phyloP scores from a whole-genome alignment of 2,888 invertebrate species.

The Apocheima hispidaria region DNA sequence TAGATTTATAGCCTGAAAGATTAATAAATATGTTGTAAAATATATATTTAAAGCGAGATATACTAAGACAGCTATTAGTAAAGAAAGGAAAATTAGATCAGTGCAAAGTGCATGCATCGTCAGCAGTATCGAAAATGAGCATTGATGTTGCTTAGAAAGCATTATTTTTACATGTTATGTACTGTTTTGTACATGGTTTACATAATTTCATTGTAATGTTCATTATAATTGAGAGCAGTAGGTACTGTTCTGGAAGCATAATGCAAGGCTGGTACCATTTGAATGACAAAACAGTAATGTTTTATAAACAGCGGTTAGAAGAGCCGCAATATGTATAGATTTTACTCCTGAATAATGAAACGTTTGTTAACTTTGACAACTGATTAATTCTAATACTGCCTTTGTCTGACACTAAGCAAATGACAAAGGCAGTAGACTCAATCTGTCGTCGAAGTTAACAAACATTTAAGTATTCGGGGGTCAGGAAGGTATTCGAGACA shows the following conservation, averaged over 20 bases:
- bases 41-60: conserved; percentile 62
- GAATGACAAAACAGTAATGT: conserved; percentile 38
- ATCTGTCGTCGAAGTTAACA: too few species aligned
- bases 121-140: conserved; percentile 27
- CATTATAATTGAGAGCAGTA: conserved; percentile 6
- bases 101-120: conserved; percentile 31
- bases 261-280: conserved; percentile 22
- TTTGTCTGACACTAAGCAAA: too few species aligned
- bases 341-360: too few species aligned
- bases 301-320: conserved; percentile 23
- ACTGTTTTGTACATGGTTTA: conserved; percentile 5
- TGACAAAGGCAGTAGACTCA: too few species aligned
- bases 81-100: conserved; percentile 42
- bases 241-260: conserved; percentile 4
- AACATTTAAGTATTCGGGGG: too few species aligned
- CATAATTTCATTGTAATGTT: conserved; percentile 1
- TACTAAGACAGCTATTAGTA: conserved; percentile 40
- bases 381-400: too few species aligned
- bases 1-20: conserved; percentile 87
- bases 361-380: too few species aligned
- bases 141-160: conserved; percentile 13
- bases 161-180: conserved; percentile 20
- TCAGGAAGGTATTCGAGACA: too few species aligned
- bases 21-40: conserved; percentile 80
- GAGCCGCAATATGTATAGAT: neutral